Evolutionary conservation across 1,140 invertebrate genomes (phyloP), one percentile per base, ranked within the genome.

Genomic region (Bactericera cockerelli): DNA sequence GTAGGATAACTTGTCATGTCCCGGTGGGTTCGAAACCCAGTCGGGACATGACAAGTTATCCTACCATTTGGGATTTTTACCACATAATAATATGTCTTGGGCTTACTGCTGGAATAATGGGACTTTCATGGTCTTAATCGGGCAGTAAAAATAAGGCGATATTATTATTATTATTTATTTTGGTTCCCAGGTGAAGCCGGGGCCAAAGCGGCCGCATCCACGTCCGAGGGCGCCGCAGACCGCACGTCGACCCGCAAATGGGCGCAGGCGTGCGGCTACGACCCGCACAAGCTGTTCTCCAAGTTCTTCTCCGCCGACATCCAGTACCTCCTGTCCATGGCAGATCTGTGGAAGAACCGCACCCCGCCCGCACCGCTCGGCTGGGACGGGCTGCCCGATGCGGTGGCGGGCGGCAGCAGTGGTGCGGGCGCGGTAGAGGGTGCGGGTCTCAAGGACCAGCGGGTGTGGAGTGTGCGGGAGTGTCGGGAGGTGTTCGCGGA

Each of bases 261-360:
- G 93, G 93, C 92, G 2, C 80, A 85, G 55, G 79, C 83, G 1
- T 82, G 76, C 59, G 77, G 83, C 57, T 98, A 97, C 69, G 81
- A 98, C 71, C 75, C 91, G 3, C 77, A 81, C 64, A 87, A 88
- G 68, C 67, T 93, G 8, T 92, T 92, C 66, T 77, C 78, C 16
- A 93, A 98, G 76, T 78, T 99, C 31, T 99, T 99, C 71, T 74
- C 82, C 64, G 90, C 97, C 71, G 97, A 99, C 70, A 97, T 99
- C 26, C 81, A 89, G 60, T 98, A 98, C 73, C 76, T 99, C 55
- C 70, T 98, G 21, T 85, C 81, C 25, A 98, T 99, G 94, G 83
- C 86, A 58, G 89, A 96, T 70, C 73, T 99, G 13, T 99, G 95
- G 96, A 88, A 89, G 69, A 81, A 86, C 61, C 76, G 85, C 54